phyloP scores from a whole-genome alignment of 1,140 invertebrate species.

The Homalodisca vitripennis region DNA sequence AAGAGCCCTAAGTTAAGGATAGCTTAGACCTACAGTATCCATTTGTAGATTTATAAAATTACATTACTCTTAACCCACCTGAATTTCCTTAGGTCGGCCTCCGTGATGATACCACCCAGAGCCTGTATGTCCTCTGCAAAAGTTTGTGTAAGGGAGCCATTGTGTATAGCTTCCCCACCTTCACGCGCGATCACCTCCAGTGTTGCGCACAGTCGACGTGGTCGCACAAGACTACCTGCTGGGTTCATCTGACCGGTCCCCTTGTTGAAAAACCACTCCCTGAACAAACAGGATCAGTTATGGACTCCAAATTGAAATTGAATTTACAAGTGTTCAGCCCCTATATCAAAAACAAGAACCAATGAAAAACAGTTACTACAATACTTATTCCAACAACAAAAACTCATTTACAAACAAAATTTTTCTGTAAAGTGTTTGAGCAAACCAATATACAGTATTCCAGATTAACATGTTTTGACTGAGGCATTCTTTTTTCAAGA shows the following conservation, averaged over 20 bases:
- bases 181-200: slow-evolving; percentile 65
- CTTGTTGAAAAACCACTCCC: slow-evolving; percentile 63
- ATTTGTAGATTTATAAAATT: background rate
- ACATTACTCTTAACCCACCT: slow-evolving; percentile 51
- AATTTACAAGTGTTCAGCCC: background rate
- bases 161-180: slow-evolving; percentile 74
- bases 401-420: too few relatives aligned
- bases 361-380: too few relatives aligned
- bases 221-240: slow-evolving; percentile 63
- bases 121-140: slow-evolving; percentile 71
- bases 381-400: too few relatives aligned
- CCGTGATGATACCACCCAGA: slow-evolving; percentile 68
- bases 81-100: slow-evolving; percentile 70
- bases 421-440: too few relatives aligned
- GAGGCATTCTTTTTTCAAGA: too few relatives aligned
- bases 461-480: too few relatives aligned
- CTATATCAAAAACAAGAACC: too few relatives aligned
- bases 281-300: slow-evolving; percentile 42
- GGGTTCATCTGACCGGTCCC: slow-evolving; percentile 56
- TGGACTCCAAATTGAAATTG: background rate
- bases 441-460: too few relatives aligned
- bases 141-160: slow-evolving; percentile 65
- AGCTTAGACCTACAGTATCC: background rate
- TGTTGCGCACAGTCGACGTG: slow-evolving; percentile 67
- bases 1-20: too few relatives aligned